Evolutionary conservation across 2,113 vertebrate species (phyloP), one percentile per base, ranked within the genome.

Genomic region (Dasyornis broadbenti): DNA sequence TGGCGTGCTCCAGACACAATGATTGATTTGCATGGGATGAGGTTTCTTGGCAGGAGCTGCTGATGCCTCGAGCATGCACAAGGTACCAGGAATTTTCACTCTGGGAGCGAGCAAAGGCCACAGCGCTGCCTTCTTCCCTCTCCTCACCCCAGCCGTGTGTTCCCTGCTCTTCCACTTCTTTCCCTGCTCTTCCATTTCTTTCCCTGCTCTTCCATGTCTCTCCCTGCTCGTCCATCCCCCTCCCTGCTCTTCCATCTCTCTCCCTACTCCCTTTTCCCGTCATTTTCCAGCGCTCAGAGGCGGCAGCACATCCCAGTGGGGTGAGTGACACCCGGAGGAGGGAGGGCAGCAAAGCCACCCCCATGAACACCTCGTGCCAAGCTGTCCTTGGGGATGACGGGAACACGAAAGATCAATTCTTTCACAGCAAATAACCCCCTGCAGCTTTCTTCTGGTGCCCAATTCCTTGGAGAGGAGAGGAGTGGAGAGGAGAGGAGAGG

Each of bases 311-410:
- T 14, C 60, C 52, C 8, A 8, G 22, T 3, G 31, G 31, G 60
- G 18, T 3, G 17, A 37, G 45, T 15, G 26, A 33, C 53, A 26
- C 5, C 21, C 0, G 1, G 50, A n/a, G 53, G 50, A 65, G 50
- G 27, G 60, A 60, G 39, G 56, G 49, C 45, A 37, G 72, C 45
- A 45, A 30, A 50, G 47, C 31, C 10, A 9, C 18, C 39, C 30
- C 56, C 19, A 18, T 2, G 19, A 66, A 4, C 6, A 16, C 14
- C 30, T 33, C 4, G 0, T 18, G 69, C 45, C 13, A 4, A n/a
- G 45, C 69, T 57, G 40, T 22, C 65, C 72, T 64, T 63, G 54
- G 61, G 47, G 56, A 63, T 45, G 35, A 10, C 0, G 0, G 69
- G 26, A 57, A 28, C 26, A 2, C 0, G 6, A n/a, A 40, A 56